Base-by-base conservation (phyloP, 2,888 invertebrate species). In the Drosophila colorata region DNA sequence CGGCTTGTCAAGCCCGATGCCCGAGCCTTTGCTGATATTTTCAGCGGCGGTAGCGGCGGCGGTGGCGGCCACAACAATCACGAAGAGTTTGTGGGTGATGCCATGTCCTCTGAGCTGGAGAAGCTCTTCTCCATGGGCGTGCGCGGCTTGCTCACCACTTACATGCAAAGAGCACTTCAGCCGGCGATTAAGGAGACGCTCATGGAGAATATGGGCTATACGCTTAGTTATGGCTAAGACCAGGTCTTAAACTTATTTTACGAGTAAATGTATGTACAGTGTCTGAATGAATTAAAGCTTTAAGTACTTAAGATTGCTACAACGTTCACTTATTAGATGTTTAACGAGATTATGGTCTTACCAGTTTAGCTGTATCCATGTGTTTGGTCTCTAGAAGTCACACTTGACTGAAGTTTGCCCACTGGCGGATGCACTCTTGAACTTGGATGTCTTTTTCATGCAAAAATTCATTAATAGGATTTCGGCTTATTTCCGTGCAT, bases 131-230 rank as follows among this genome's bases (percentile, higher is more conserved):
- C 97, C 0, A 95, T 95, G 91, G 96, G 97, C n/a, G 96, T 97
- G 44, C 93, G 96, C 77, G 95, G 96, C 14, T 93, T 97, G 46
- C 91, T 97, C 43, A 96, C 96, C 0, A 95, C 95, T 25, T 97
- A 97, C 83, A 96, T 97, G 95, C 96, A 97, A 90, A 95, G 95
- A 75, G 96, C 96, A 84, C 91, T 97, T 49, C 96, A 97, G 85
- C 96, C 96, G 8, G 96, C 97, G 38, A 96, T 97, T 58, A 96
- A 96, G 90, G 97, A 97, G 88, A 96, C 97, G 0, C 93, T 97
- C 31, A 96, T 97, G 97, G 94, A 96, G 72, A 96, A 96, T 90
- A 95, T 97, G 95, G 97, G 97, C 6, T 97, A 97, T 90, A 96
- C 96, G 41, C 94, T 97, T 84, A 97, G 97, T 60, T 97, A 97